These are phyloP conservation scores for Plestiodon gilberti DNA, from an alignment of 2,113 vertebrate genomes.

Conservation along the genomic window DNA sequence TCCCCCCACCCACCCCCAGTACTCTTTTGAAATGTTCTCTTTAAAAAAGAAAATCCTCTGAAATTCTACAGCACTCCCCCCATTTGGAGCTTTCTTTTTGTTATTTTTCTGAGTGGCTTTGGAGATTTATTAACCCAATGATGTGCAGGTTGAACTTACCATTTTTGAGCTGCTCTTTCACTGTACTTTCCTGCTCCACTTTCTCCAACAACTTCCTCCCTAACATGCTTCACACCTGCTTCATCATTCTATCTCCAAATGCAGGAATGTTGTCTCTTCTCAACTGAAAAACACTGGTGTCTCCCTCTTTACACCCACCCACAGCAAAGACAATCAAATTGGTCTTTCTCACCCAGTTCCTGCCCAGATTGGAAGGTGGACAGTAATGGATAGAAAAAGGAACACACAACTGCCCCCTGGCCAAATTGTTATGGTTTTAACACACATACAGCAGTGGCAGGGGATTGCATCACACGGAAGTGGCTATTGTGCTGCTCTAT, in stretches of 20 bases:
- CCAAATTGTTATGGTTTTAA: background rate
- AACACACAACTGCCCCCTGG: background rate
- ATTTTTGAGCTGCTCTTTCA: background rate
- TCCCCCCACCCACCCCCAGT: background rate
- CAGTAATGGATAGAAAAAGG: background rate
- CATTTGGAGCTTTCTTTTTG: background rate
- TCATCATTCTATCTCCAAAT: background rate
- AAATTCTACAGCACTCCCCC: slow-evolving; percentile 29
- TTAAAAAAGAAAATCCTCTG: background rate
- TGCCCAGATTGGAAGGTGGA: background rate
- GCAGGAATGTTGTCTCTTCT: background rate
- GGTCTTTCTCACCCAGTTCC: background rate
- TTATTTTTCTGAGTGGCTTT: slow-evolving; percentile 20
- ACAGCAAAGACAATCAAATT: background rate
- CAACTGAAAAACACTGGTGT: background rate
- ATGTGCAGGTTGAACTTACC: background rate
- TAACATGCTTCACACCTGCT: background rate
- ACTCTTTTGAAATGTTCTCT: background rate
- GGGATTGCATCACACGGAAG: background rate
- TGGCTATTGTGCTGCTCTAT: background rate
- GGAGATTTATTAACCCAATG: background rate
- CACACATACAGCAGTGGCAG: background rate
- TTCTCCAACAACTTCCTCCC: background rate
- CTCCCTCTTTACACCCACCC: background rate
- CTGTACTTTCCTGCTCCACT: background rate